These are phyloP conservation scores for Drosophila busckii DNA, from an alignment of 1,140 invertebrate genomes.

Conservation along the genomic window DNA sequence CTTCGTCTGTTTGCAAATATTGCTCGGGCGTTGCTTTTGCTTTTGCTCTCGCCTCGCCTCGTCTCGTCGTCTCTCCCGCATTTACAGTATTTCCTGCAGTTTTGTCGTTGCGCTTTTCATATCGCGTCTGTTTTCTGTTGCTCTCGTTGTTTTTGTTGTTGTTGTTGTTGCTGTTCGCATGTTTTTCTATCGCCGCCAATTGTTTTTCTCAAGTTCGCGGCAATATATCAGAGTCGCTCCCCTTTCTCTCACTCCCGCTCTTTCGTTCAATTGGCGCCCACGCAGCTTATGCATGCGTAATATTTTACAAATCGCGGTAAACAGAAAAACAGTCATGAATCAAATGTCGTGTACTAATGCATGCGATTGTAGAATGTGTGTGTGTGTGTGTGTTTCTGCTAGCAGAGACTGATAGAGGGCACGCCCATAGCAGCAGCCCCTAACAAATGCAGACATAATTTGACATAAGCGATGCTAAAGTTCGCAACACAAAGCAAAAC, in stretches of 20 bases:
- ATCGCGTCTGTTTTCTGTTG: constrained; percentile 20
- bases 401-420: constrained; percentile 39
- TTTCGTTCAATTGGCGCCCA: background rate
- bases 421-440: constrained; percentile 34
- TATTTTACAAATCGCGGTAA: constrained; percentile 72
- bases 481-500: constrained; percentile 51
- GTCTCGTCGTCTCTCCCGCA: background rate
- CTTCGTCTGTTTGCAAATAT: background rate
- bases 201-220: constrained; percentile 71
- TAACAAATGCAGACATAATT: constrained; percentile 66
- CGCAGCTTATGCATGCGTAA: constrained; percentile 64
- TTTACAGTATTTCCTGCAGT: constrained; percentile 50
- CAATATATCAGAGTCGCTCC: constrained; percentile 55
- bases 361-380: too few relatives aligned
- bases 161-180: constrained; percentile 40
- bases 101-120: constrained; percentile 48
- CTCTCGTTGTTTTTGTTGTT: constrained; percentile 5
- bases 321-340: constrained; percentile 61
- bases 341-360: too few relatives aligned
- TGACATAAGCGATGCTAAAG: constrained; percentile 76
- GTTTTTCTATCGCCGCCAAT: constrained; percentile 69
- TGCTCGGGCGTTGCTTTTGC: background rate
- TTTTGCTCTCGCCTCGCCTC: background rate
- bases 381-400: background rate
- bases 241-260: background rate